Conservation (phyloP, 2,888 invertebrate genomes). For the Elysia crispata region DNA sequence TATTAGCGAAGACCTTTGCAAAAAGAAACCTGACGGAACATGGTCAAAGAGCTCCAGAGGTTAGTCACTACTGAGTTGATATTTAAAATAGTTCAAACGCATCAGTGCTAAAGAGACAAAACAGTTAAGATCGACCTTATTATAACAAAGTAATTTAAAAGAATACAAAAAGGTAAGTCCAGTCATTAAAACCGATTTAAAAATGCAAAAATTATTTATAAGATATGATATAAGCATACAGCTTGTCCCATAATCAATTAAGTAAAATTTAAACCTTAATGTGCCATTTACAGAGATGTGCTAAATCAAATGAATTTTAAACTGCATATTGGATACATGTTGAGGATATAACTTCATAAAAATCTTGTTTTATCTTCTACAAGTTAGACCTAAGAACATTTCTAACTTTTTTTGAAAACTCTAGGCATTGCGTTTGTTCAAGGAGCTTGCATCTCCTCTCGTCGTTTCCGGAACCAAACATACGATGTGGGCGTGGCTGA, state of each 20-base stretch:
- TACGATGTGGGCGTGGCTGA: conserved; percentile 69
- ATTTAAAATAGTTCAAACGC: too few relatives aligned
- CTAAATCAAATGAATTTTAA: not conserved
- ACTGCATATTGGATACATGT: too few relatives aligned
- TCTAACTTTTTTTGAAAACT: not conserved
- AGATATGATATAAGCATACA: too few relatives aligned
- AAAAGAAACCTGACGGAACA: conserved; percentile 28
- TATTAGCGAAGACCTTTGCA: conserved; percentile 51
- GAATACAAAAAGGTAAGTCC: too few relatives aligned
- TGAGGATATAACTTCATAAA: not conserved
- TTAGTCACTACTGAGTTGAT: not conserved
- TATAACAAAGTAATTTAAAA: too few relatives aligned
- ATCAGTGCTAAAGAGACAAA: too few relatives aligned
- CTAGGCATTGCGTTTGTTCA: conserved; percentile 68
- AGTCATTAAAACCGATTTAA: too few relatives aligned
- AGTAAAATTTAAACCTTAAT: too few relatives aligned
- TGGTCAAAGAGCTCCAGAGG: conserved; percentile 49
- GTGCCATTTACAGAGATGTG: not conserved
- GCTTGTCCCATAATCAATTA: too few relatives aligned
- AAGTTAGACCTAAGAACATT: too few relatives aligned
- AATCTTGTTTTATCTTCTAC: not conserved
- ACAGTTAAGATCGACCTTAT: too few relatives aligned
- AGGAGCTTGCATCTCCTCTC: conserved; percentile 66
- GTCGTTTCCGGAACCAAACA: conserved; percentile 60
- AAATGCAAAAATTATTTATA: too few relatives aligned